Evolutionary conservation across 1,140 invertebrate genomes (phyloP).

Genomic region (Bombyx mandarina): DNA sequence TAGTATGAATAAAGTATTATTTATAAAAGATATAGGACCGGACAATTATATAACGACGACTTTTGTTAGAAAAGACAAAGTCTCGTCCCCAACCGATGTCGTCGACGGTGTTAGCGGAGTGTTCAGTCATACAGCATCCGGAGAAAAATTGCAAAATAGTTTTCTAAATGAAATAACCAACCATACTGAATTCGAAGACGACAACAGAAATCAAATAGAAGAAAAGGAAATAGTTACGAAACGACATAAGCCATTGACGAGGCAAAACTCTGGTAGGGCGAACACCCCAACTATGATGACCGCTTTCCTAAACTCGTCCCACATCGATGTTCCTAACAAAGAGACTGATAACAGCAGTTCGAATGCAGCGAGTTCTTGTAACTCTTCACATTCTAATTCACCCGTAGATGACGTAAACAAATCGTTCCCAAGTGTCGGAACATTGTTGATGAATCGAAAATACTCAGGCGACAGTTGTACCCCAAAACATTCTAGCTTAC

Average conservation of each 20-base stretch:
- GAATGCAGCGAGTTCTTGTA: constrained; percentile 50
- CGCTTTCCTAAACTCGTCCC: constrained; percentile 65
- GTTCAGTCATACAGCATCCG: constrained; percentile 59
- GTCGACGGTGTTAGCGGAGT: constrained; percentile 47
- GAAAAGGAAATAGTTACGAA: constrained; percentile 70
- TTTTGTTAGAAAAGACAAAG: constrained; percentile 70
- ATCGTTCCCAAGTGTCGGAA: constrained; percentile 45
- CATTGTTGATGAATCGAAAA: constrained; percentile 58
- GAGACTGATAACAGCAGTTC: constrained; percentile 42
- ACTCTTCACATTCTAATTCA: constrained; percentile 56
- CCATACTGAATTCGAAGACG: constrained; percentile 66
- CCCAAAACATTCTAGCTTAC: constrained; percentile 64
- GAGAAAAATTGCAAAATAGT: constrained; percentile 61
- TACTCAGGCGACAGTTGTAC: constrained; percentile 53
- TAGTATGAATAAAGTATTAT: constrained; percentile 70
- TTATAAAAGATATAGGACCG: constrained; percentile 75
- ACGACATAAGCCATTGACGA: constrained; percentile 73
- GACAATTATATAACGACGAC: constrained; percentile 79
- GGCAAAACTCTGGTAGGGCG: constrained; percentile 67
- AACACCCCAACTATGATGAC: constrained; percentile 71
- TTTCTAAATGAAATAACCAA: constrained; percentile 67
- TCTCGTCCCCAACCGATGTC: constrained; percentile 21
- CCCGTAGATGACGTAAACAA: constrained; percentile 49
- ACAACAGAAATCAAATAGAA: constrained; percentile 68
- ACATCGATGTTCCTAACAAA: constrained; percentile 41